Conservation (phyloP, 1,140 invertebrate genomes). For the Amphibalanus amphitrite region DNA sequence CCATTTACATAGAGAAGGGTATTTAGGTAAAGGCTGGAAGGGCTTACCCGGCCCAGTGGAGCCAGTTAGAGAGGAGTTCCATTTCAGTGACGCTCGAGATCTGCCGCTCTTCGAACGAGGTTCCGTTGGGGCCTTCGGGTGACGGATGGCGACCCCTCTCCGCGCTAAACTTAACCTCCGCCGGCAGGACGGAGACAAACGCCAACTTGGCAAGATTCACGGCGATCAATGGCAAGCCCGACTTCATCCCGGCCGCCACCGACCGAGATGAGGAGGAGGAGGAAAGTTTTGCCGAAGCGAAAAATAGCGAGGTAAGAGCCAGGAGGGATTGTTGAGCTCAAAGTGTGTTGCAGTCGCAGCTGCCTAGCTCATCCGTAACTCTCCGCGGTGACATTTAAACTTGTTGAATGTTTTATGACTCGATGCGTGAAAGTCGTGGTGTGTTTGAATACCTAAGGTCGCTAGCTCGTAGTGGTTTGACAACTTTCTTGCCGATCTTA, state of each 20-base stretch:
- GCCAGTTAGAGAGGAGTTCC: not conserved
- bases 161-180: not conserved
- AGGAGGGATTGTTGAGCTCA: no score
- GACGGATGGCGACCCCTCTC: not conserved
- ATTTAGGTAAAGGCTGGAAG: not conserved
- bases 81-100: not conserved
- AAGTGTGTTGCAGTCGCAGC: no score
- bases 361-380: no score
- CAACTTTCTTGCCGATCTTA: no score
- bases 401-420: no score
- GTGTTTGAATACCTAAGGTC: no score
- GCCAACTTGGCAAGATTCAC: not conserved
- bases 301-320: conserved; percentile 4
- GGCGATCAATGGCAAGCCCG: not conserved
- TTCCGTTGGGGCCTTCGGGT: not conserved
- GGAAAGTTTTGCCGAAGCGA: not conserved
- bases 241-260: not conserved
- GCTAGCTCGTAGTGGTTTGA: no score
- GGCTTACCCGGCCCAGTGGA: not conserved
- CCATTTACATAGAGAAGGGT: not conserved
- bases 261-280: not conserved
- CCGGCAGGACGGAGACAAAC: not conserved
- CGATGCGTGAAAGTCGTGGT: no score
- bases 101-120: no score
- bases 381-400: no score